A percentile compares a stretch with the other conserved stretches of the same genome.
phyloP scores from a whole-genome alignment of 2,113 vertebrate species.

The Panurus biarmicus region DNA sequence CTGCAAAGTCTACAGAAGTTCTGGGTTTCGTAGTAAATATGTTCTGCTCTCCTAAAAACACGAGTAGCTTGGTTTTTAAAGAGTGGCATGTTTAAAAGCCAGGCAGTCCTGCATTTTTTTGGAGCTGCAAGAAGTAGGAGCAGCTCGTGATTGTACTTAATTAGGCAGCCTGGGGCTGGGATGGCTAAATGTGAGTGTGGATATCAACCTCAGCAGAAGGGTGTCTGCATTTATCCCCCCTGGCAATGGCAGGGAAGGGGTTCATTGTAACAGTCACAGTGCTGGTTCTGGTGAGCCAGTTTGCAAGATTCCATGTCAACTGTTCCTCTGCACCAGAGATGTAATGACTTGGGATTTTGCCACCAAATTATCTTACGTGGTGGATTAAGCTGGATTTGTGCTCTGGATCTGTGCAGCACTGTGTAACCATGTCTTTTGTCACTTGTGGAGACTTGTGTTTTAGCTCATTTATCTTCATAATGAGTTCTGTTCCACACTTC shows the following conservation, averaged over 20 bases:
- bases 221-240: background rate
- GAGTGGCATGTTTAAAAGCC: background rate
- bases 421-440: background rate
- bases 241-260: background rate
- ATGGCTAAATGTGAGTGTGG: background rate
- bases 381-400: background rate
- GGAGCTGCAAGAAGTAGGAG: background rate
- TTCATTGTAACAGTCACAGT: fast-evolving
- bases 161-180: background rate
- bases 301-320: background rate
- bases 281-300: background rate
- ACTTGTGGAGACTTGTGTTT: background rate
- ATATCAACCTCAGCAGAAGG: background rate
- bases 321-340: background rate
- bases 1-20: background rate
- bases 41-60: background rate
- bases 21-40: background rate
- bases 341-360: background rate
- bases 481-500: conserved; percentile 20
- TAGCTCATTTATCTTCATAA: conserved; percentile 21
- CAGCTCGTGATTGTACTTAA: background rate
- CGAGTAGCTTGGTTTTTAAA: background rate
- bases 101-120: background rate
- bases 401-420: background rate
- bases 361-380: background rate